phyloP scores from a whole-genome alignment of 2,113 vertebrate species.

The Zonotrichia leucophrys region DNA sequence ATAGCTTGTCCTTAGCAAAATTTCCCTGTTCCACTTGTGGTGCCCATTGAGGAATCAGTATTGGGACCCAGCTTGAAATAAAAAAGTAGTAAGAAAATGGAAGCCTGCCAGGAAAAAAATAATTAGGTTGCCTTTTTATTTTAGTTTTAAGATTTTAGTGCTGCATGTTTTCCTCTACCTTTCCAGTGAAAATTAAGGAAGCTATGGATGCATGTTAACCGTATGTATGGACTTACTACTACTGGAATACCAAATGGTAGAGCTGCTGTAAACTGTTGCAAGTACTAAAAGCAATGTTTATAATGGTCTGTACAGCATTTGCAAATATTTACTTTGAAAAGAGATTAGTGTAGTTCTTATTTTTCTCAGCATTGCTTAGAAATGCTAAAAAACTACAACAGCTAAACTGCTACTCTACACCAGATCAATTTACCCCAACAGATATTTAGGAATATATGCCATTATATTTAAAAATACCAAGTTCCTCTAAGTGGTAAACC shows the following conservation, averaged over 20 bases:
- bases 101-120: constrained; percentile 31
- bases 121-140: neutral
- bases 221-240: constrained; percentile 6
- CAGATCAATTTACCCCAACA: constrained; percentile 69
- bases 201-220: constrained; percentile 36
- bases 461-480: constrained; percentile 75
- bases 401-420: constrained; percentile 68
- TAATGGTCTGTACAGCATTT: constrained; percentile 57
- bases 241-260: constrained; percentile 45
- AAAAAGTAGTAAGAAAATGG: constrained; percentile 50
- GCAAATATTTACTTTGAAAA: constrained; percentile 61
- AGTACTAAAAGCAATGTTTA: constrained; percentile 47
- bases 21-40: constrained; percentile 12
- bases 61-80: constrained; percentile 34
- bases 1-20: constrained; percentile 59
- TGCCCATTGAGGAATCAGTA: constrained; percentile 39
- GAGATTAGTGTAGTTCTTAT: constrained; percentile 46
- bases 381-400: constrained; percentile 71
- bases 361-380: constrained; percentile 72
- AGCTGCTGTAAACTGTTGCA: constrained; percentile 44
- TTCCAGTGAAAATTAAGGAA: constrained; percentile 55
- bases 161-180: neutral
- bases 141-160: neutral
- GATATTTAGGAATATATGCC: constrained; percentile 71
- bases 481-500: constrained; percentile 67